Percentiles rank a stretch among this genome's conserved stretches.
Evolutionary conservation across 2,888 invertebrate genomes (phyloP).

Genomic region (Pyrrhia umbra): DNA sequence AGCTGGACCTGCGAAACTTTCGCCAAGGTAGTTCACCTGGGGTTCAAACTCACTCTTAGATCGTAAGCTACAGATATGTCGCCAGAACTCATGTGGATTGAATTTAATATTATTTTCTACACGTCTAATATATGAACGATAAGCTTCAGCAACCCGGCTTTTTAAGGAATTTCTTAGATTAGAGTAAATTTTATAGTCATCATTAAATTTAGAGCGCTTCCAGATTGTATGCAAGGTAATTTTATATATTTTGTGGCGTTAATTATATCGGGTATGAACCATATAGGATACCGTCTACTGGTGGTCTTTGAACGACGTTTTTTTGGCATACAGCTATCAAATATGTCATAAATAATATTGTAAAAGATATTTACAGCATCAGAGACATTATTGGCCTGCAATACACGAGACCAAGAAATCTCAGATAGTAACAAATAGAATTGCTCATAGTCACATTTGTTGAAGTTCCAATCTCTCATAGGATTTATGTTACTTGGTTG

Average conservation of each 20-base stretch:
- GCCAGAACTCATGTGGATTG: conserved; percentile 10
- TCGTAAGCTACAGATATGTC: conserved; percentile 6
- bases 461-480: conserved; percentile 7
- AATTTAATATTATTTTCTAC: conserved; percentile 3
- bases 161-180: conserved; percentile 5
- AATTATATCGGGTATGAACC: conserved; percentile 3
- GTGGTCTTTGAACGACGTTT: background rate
- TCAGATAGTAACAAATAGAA: background rate
- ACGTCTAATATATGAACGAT: background rate
- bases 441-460: conserved; percentile 5
- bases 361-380: conserved; percentile 2
- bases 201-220: background rate
- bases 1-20: background rate
- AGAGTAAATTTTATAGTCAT: background rate
- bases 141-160: background rate
- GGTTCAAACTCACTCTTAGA: conserved; percentile 11
- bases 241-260: background rate
- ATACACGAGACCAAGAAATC: background rate
- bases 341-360: background rate
- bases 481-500: conserved; percentile 9
- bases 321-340: conserved; percentile 6
- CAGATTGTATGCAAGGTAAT: background rate
- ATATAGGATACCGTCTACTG: conserved; percentile 3
- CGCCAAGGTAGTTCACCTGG: conserved; percentile 1
- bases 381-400: background rate